These are phyloP conservation scores for Drosophila mauritiana DNA, from an alignment of 1,140 invertebrate genomes.

Conservation along the genomic window DNA sequence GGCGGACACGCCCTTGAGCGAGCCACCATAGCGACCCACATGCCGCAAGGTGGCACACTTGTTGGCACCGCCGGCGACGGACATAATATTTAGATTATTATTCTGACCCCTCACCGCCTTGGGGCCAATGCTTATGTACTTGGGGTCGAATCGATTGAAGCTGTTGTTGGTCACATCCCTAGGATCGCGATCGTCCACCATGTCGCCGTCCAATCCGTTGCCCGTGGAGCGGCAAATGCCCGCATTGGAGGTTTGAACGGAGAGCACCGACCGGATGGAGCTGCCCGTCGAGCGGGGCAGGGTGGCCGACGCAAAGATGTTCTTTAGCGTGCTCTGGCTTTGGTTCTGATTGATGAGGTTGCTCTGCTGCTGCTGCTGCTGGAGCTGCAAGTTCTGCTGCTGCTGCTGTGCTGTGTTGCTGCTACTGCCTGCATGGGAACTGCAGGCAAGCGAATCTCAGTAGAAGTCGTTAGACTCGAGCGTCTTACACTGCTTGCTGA, in stretches of 20 bases:
- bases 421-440: constrained; percentile 85
- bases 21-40: constrained; percentile 84
- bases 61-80: constrained; percentile 60
- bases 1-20: constrained; percentile 84
- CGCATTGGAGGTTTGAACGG: constrained; percentile 71
- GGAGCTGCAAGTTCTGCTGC: constrained; percentile 61
- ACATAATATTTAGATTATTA: constrained; percentile 76
- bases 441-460: constrained; percentile 91
- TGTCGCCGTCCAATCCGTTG: constrained; percentile 64
- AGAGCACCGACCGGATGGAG: constrained; percentile 77
- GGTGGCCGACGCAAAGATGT: constrained; percentile 79
- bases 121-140: constrained; percentile 87
- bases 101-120: constrained; percentile 85
- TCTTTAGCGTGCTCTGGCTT: constrained; percentile 73
- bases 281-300: constrained; percentile 80
- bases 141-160: constrained; percentile 87
- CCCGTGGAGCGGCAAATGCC: constrained; percentile 75
- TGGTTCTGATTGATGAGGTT: constrained; percentile 53
- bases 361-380: constrained; percentile 60
- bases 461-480: constrained; percentile 97
- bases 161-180: constrained; percentile 84
- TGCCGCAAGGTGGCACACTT: constrained; percentile 83
- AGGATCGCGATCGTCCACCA: constrained; percentile 77
- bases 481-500: constrained; percentile 97
- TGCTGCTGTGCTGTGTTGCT: constrained; percentile 81